A percentile compares a stretch with the other conserved stretches of the same genome.
Conservation (phyloP, 2,797 vertebrate species). For the Propithecus deckenii region DNA sequence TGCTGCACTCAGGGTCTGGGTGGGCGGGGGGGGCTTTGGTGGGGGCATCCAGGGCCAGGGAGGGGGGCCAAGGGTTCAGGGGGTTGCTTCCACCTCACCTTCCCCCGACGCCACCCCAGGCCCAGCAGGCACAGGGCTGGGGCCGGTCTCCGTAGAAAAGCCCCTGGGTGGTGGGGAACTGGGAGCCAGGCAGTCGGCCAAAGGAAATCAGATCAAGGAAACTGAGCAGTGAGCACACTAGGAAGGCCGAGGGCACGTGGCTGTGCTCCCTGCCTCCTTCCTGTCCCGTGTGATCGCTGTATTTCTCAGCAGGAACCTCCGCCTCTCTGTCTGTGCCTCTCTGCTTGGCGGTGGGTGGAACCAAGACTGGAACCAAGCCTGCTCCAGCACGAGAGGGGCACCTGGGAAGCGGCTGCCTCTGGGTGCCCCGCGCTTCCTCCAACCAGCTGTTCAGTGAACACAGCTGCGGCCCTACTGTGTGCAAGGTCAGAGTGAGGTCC, state of each 20-base stretch:
- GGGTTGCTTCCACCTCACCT: not conserved
- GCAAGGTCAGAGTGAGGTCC: not conserved
- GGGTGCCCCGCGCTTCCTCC: accelerated
- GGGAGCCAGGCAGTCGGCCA: not conserved
- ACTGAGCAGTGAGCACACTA: accelerated
- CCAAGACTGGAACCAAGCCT: not conserved
- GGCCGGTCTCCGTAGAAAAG: accelerated
- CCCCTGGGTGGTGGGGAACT: not conserved
- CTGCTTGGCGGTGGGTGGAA: not conserved
- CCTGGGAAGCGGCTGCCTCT: accelerated
- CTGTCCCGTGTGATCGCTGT: accelerated
- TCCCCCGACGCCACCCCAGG: accelerated
- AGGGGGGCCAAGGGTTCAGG: accelerated
- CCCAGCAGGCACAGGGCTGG: not conserved
- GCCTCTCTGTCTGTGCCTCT: not conserved
- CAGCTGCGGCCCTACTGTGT: accelerated
- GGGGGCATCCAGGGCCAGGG: not conserved
- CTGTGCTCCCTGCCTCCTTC: not conserved
- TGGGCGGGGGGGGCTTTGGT: too few relatives aligned
- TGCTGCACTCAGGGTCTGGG: not conserved
- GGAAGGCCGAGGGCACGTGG: not conserved
- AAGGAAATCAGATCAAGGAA: not conserved
- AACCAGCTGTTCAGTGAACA: not conserved
- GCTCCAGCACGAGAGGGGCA: not conserved
- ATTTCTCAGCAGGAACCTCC: not conserved